Evolutionary conservation across 2,888 invertebrate species (phyloP).

Genomic region (Labia minor): DNA sequence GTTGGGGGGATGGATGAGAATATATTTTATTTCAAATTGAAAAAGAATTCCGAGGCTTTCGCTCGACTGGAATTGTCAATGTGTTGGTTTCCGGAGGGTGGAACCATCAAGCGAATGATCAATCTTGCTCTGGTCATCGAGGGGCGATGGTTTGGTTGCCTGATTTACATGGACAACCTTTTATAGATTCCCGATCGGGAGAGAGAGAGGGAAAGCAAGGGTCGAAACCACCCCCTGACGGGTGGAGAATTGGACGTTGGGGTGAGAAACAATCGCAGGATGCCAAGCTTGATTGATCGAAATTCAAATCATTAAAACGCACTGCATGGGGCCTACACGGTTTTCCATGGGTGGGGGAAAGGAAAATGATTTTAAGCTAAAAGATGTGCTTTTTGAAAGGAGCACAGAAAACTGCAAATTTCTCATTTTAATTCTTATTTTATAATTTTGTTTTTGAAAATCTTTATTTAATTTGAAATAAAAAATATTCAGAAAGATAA

Average conservation of each 20-base stretch:
- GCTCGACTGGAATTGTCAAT: background rate
- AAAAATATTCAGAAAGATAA: no score
- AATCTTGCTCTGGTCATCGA: constrained; percentile 13
- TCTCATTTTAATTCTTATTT: no score
- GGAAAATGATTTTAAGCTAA: no score
- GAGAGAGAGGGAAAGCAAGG: background rate
- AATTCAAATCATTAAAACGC: constrained; percentile 2
- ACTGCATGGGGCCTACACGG: background rate
- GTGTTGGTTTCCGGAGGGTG: background rate
- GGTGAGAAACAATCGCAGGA: background rate
- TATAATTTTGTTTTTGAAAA: no score
- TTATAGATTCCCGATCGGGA: background rate
- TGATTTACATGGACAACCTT: constrained; percentile 9
- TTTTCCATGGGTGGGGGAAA: background rate
- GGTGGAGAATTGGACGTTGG: background rate
- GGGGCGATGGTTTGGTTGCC: background rate
- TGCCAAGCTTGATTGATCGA: constrained; percentile 7
- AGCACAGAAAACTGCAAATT: no score
- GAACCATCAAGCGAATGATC: background rate
- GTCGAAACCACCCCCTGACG: constrained; percentile 1
- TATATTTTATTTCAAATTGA: no score
- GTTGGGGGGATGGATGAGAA: no score
- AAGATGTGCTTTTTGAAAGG: no score
- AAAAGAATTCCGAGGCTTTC: no score
- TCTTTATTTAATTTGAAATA: no score